phyloP scores from a whole-genome alignment of 2,888 invertebrate species.

The Lampropteryx suffumata region DNA sequence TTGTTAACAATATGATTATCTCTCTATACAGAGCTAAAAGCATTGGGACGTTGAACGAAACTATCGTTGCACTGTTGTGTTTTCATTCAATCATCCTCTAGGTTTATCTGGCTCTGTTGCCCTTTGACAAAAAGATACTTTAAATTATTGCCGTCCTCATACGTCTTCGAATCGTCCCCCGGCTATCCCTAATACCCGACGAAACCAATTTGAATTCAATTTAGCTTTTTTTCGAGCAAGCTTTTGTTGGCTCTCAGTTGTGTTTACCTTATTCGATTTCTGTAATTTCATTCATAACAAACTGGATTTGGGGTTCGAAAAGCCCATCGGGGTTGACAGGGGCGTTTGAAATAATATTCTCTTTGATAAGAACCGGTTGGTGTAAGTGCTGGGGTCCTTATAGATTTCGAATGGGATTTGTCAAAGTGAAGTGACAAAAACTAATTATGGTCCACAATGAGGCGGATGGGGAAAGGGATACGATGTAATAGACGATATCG shows the following conservation, averaged over 20 bases:
- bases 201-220: constrained; percentile 83
- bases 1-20: no score
- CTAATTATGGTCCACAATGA: constrained; percentile 79
- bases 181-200: constrained; percentile 80
- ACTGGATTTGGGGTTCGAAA: constrained; percentile 81
- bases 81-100: constrained; percentile 62
- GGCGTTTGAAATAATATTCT: constrained; percentile 83
- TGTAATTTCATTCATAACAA: constrained; percentile 84
- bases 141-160: constrained; percentile 71
- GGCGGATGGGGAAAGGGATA: constrained; percentile 55
- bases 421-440: constrained; percentile 82
- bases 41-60: not conserved
- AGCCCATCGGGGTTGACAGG: constrained; percentile 80
- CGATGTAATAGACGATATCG: constrained; percentile 56
- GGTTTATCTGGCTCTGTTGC: constrained; percentile 63
- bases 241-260: constrained; percentile 82
- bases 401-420: constrained; percentile 73
- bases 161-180: constrained; percentile 72
- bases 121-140: constrained; percentile 72
- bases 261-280: constrained; percentile 84
- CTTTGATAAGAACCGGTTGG: constrained; percentile 80
- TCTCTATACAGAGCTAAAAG: no score
- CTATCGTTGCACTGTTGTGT: constrained; percentile 39
- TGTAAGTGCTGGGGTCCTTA: constrained; percentile 70
- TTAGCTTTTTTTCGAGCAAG: constrained; percentile 80